Base-by-base conservation (phyloP, 2,113 vertebrate genomes). In the Labrus mixtus region DNA sequence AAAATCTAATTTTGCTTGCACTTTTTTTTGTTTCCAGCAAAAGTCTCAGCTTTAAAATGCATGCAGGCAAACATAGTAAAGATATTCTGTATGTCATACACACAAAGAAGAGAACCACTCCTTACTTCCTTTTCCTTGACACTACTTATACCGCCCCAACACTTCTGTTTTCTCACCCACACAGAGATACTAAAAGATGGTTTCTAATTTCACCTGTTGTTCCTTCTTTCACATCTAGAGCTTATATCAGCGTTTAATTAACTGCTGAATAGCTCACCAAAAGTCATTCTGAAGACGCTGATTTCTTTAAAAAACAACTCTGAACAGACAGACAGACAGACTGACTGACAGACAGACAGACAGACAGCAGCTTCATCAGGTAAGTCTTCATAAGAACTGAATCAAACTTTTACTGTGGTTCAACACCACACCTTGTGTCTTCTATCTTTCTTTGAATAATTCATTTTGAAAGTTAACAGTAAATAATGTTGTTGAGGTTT, bases 341-440 rank as follows among this genome's bases (percentile, higher is more conserved):
- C n/a, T n/a, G n/a, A n/a, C n/a, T n/a, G n/a, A n/a, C n/a, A n/a
- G n/a, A n/a, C n/a, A n/a, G n/a, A 48, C 60, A 48, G 10, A 53
- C 22, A 54, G 10, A 57, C 50, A 46, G 46, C 43, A 67, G 68
- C 61, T 57, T 61, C 16, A 70, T 25, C 51, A 59, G 83, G 83
- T 88, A 73, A 63, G 77, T 33, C 29, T 33, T 4, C 4, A 33
- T 4, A 33, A 33, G 6, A 33, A 33, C 0, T 33, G 3, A 25
- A 3, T 25, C 50, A 54, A 23, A 33, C 17, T 1, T 29, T 46
- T 1, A 12, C 13, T 25, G 39, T 51, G 19, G 7, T 48, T n/a
- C 17, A 50, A 15, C 4, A 50, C 25, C 3, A 22, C 1, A 0
- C 46, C 8, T 7, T 20, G 16, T 16, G 0, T 41, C 39, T 3